phyloP scores from a whole-genome alignment of 2,113 vertebrate species.

The Diadophis punctatus region DNA sequence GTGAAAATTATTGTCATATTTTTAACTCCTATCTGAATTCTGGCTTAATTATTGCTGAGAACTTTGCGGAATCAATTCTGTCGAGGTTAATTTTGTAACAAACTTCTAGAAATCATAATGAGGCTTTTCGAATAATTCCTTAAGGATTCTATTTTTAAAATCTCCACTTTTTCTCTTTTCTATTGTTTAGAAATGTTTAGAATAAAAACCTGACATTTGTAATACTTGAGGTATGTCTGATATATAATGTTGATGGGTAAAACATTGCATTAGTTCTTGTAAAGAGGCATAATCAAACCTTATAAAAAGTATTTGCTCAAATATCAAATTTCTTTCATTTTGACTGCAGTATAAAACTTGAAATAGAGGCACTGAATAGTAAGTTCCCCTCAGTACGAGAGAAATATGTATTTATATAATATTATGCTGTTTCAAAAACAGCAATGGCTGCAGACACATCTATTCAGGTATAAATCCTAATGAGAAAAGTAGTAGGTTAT shows the following conservation, averaged over 20 bases:
- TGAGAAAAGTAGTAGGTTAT: not conserved
- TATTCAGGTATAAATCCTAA: not conserved
- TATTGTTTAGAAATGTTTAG: not conserved
- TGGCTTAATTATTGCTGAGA: slow-evolving; percentile 16
- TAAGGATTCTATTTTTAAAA: not conserved
- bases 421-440: slow-evolving; percentile 23
- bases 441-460: not conserved
- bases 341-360: slow-evolving; percentile 20
- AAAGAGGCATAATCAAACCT: slow-evolving; percentile 40
- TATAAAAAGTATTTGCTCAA: slow-evolving; percentile 29
- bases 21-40: not conserved
- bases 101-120: slow-evolving; percentile 12
- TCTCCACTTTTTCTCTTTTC: not conserved
- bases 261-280: slow-evolving; percentile 26
- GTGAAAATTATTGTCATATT: not conserved
- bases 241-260: slow-evolving; percentile 29
- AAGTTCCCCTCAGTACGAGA: slow-evolving; percentile 39
- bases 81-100: not conserved
- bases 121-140: slow-evolving; percentile 8
- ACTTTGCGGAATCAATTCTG: not conserved
- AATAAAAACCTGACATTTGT: slow-evolving; percentile 26
- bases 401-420: slow-evolving; percentile 21
- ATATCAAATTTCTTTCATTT: slow-evolving; percentile 46
- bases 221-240: not conserved
- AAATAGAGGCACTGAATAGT: slow-evolving; percentile 55